Evolutionary conservation across 2,888 invertebrate genomes (phyloP).

Genomic region (Andrena fulva): DNA sequence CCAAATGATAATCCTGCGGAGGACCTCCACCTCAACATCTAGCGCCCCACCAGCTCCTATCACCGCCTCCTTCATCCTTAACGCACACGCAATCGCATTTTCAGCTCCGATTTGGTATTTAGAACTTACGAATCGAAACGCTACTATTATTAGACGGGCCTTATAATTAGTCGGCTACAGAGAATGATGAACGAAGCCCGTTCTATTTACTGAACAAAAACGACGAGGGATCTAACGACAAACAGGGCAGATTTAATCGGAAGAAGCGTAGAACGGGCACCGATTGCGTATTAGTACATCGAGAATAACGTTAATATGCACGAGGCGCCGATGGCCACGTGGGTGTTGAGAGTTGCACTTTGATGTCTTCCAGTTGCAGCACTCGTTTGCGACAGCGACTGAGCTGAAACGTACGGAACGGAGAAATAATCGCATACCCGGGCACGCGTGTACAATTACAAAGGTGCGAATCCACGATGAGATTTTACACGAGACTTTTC

Average conservation of each 20-base stretch:
- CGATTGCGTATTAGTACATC: neutral
- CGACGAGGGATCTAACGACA: neutral
- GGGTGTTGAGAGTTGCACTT: too few species aligned
- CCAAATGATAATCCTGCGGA: constrained; percentile 72
- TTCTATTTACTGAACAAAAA: neutral
- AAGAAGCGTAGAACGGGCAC: neutral
- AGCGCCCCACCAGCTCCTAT: constrained; percentile 65
- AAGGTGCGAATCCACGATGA: too few species aligned
- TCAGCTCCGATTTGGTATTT: constrained; percentile 37
- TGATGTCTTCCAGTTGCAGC: constrained; percentile 1
- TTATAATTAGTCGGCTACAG: neutral
- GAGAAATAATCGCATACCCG: neutral
- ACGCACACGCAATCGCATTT: constrained; percentile 63
- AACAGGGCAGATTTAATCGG: neutral
- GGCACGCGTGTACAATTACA: neutral
- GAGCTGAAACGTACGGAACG: constrained; percentile 36
- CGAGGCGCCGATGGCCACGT: neutral
- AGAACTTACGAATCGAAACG: constrained; percentile 10
- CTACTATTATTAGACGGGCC: constrained; percentile 2
- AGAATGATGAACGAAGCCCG: neutral
- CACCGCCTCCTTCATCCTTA: constrained; percentile 56
- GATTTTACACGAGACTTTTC: too few species aligned
- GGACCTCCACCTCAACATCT: constrained; percentile 63
- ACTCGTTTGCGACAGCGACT: constrained; percentile 34
- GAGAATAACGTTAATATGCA: neutral